phyloP scores from a whole-genome alignment of 2,797 vertebrate species.

The Pseudocheirus occidentalis region DNA sequence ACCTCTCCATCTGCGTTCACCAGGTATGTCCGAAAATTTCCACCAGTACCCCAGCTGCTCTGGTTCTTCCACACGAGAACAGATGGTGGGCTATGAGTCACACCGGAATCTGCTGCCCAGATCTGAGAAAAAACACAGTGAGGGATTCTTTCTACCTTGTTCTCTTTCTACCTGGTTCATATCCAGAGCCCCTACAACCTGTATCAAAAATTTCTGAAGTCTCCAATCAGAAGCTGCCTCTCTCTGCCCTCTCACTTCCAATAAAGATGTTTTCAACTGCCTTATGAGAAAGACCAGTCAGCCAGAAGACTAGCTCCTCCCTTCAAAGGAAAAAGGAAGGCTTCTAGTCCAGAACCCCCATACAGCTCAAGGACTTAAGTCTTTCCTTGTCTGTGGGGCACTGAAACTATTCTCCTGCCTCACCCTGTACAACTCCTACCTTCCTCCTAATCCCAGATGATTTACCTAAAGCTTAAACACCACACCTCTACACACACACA shows the following conservation, averaged over 20 bases:
- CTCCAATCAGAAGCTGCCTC: background rate
- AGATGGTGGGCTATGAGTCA: slow-evolving; percentile 93
- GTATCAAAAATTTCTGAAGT: background rate
- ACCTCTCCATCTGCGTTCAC: slow-evolving; percentile 93
- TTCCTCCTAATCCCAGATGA: background rate
- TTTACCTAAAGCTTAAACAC: background rate
- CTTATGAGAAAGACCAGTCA: background rate
- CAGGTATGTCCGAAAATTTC: slow-evolving; percentile 87
- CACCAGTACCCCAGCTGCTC: slow-evolving; percentile 93
- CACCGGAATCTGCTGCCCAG: slow-evolving; percentile 93
- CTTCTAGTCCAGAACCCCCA: background rate
- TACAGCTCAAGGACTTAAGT: background rate
- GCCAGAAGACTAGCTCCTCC: background rate
- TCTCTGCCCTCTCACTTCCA: background rate
- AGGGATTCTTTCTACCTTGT: background rate
- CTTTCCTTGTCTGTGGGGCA: background rate
- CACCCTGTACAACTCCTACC: background rate
- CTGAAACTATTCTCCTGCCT: background rate
- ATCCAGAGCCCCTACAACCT: background rate
- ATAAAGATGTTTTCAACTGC: background rate
- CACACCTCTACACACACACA: no score
- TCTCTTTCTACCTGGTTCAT: background rate
- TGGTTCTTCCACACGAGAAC: slow-evolving; percentile 97
- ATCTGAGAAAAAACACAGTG: slow-evolving; percentile 84
- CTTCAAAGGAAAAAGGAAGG: background rate